These are phyloP conservation scores for Eupithecia inturbata DNA, from an alignment of 2,888 invertebrate species.

Conservation along the genomic window DNA sequence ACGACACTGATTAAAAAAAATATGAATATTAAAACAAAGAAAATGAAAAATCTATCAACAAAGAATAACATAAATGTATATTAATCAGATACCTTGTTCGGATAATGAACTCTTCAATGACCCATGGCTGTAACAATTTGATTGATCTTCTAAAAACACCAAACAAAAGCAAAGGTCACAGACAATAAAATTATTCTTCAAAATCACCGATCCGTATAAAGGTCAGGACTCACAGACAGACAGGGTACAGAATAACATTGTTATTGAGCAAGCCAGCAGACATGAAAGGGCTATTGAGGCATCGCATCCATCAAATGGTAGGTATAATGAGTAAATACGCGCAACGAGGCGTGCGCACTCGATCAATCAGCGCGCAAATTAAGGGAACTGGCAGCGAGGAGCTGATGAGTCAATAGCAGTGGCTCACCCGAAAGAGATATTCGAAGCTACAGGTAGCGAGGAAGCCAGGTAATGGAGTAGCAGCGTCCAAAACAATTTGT, in stretches of 20 bases:
- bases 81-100: not conserved
- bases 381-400: slow-evolving; percentile 16
- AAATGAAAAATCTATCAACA: not conserved
- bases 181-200: not conserved
- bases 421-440: not conserved
- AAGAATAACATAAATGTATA: not conserved
- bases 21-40: not conserved
- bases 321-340: slow-evolving; percentile 34
- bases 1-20: not conserved
- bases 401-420: slow-evolving; percentile 4
- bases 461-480: not conserved
- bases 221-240: not conserved
- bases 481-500: not conserved
- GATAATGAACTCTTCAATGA: slow-evolving; percentile 1
- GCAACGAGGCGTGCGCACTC: slow-evolving; percentile 35
- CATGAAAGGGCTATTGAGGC: slow-evolving; percentile 18
- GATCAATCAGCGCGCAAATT: slow-evolving; percentile 46
- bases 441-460: slow-evolving; percentile 1
- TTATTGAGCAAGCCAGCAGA: slow-evolving; percentile 14
- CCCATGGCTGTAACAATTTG: slow-evolving; percentile 1
- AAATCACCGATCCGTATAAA: slow-evolving; percentile 5
- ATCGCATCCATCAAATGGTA: slow-evolving; percentile 31
- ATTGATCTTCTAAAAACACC: slow-evolving; percentile 9
- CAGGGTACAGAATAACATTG: slow-evolving; percentile 3
- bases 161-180: slow-evolving; percentile 11